A percentile compares a stretch with the other conserved stretches of the same genome.
Evolutionary conservation across 2,888 invertebrate species (phyloP).

Genomic region (Cactoblastis cactorum): DNA sequence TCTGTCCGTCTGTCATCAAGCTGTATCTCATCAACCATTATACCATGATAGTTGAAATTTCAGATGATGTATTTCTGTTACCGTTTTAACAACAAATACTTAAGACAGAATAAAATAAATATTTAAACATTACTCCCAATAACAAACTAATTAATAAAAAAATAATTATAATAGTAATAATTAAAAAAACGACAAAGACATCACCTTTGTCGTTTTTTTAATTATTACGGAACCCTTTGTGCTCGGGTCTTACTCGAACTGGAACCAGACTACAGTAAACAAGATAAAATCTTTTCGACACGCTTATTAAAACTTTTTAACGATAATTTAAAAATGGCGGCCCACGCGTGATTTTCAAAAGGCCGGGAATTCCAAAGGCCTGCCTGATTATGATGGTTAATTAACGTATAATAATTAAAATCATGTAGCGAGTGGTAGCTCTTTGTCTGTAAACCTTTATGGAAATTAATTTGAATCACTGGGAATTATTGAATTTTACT

Average conservation of each 20-base stretch:
- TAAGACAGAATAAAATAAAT: no score
- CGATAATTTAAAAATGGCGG: background rate
- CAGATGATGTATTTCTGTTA: no score
- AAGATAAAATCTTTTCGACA: background rate
- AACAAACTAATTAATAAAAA: no score
- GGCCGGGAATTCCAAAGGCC: background rate
- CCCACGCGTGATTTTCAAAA: background rate
- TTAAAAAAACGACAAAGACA: no score
- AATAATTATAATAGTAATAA: no score
- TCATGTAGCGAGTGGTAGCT: constrained; percentile 9
- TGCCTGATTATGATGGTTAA: constrained; percentile 8
- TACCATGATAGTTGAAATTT: no score
- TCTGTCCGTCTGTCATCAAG: no score
- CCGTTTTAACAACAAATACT: no score
- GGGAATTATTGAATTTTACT: background rate
- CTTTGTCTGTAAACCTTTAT: constrained; percentile 11
- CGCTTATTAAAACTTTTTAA: background rate
- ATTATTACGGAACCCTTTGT: no score
- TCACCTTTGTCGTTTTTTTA: no score
- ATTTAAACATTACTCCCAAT: no score
- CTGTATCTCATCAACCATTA: no score
- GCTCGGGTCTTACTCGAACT: background rate
- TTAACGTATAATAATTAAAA: constrained; percentile 14
- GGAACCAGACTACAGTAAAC: background rate
- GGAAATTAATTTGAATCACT: constrained; percentile 12